Percentiles rank a stretch among this genome's conserved stretches.
Evolutionary conservation across 1,140 invertebrate genomes (phyloP).

Genomic region (Calephelis virginiensis): DNA sequence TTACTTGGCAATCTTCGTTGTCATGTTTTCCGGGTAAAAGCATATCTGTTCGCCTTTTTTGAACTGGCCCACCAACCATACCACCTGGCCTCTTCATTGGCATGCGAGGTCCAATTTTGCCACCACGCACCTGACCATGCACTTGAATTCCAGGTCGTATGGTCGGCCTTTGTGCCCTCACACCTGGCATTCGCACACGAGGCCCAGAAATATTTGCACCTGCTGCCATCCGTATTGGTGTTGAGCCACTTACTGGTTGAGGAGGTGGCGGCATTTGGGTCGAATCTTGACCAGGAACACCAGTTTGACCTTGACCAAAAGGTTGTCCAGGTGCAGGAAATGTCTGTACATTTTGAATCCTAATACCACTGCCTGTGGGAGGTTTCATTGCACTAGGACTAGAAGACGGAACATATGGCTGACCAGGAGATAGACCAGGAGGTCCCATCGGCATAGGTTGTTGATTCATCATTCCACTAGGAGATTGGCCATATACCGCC

Average conservation of each 20-base stretch:
- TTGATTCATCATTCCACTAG: conserved; percentile 45
- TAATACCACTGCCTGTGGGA: conserved; percentile 42
- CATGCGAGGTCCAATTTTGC: conserved; percentile 51
- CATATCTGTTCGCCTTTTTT: conserved; percentile 66
- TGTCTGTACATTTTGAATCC: conserved; percentile 69
- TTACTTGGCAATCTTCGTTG: conserved; percentile 77
- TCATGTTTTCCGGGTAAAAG: conserved; percentile 73
- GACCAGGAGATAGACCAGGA: conserved; percentile 45
- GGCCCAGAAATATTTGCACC: conserved; percentile 45
- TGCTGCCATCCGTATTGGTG: conserved; percentile 55
- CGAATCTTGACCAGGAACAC: conserved; percentile 25
- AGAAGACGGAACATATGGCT: conserved; percentile 47
- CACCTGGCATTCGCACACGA: conserved; percentile 51
- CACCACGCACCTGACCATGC: conserved; percentile 58
- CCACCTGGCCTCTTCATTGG: conserved; percentile 62
- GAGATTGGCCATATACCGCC: conserved; percentile 54
- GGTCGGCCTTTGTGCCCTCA: conserved; percentile 51
- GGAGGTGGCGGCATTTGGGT: conserved; percentile 38
- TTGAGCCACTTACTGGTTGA: conserved; percentile 48
- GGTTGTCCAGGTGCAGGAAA: conserved; percentile 53
- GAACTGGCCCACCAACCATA: conserved; percentile 38
- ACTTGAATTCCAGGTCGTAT: conserved; percentile 64
- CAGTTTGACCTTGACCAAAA: conserved; percentile 19
- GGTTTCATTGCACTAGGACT: conserved; percentile 58
- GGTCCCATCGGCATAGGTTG: conserved; percentile 57